Base-by-base conservation (phyloP, 2,113 vertebrate species). In the Dasyornis broadbenti region DNA sequence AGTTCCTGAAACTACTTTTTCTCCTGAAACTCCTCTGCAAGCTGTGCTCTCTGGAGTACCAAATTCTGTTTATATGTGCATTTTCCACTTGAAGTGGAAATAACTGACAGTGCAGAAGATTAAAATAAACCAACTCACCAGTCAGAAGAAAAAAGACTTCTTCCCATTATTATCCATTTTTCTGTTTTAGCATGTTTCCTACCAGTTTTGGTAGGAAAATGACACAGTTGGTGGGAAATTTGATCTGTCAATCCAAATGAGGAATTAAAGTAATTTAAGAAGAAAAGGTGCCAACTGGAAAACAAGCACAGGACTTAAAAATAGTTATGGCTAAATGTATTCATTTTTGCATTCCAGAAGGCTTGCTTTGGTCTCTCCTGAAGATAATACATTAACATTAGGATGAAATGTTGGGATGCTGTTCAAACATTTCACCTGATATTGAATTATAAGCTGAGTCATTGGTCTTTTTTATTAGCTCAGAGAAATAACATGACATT, bases 31-130 rank as follows among this genome's bases (percentile, higher is more conserved):
- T 56, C 23, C 50, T 50, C 18, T 54, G 57, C 75, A 88, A 90
- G 45, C n/a, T 77, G 15, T 69, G 23, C 7, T 78, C 33, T 69
- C 70, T 40, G 45, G 80, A 87, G 40, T 65, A 79, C 35, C 70
- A 56, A 59, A 64, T 21, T 64, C 61, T 85, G 70, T 71, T 96
- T 82, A 86, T 63, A 30, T 65, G 10, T 86, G 60, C 60, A 42
- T 93, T 86, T 92, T 89, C 35, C 76, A 83, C 45, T 66, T 81
- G 59, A 95, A 90, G 18, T 80, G 68, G 68, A 90, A 95, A 83
- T 77, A 89, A 83, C 77, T 90, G 63, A 70, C 50, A 70, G 54
- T 54, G 39, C 33, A 39, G 17, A 86, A 53, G 18, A 86, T 45
- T 86, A 59, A 94, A 83, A 83, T 45, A 89, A 83, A 88, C 39